Conservation (phyloP, 2,797 vertebrate species). For the Melanotaenia boesemani region DNA sequence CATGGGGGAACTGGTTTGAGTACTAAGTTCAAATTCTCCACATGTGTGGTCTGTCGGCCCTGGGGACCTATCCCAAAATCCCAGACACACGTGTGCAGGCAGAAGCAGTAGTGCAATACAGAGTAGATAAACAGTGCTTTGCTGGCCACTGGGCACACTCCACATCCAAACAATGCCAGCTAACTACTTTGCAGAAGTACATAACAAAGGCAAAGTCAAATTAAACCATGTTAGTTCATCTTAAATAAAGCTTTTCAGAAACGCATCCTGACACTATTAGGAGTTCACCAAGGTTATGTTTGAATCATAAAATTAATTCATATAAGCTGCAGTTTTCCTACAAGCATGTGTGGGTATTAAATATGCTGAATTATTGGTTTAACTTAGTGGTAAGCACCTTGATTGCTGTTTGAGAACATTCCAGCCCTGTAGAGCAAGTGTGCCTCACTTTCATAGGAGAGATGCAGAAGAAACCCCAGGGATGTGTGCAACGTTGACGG, state of each 20-base stretch:
- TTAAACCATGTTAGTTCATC: conserved; percentile 5
- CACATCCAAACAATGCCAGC: conserved; percentile 68
- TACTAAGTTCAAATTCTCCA: conserved; percentile 79
- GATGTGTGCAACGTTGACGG: conserved; percentile 78
- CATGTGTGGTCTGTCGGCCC: conserved; percentile 86
- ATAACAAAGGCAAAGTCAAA: conserved; percentile 34
- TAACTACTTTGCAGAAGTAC: conserved; percentile 48
- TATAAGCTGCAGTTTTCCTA: conserved; percentile 4
- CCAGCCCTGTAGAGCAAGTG: conserved; percentile 53
- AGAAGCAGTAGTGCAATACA: conserved; percentile 80
- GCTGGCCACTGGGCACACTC: conserved; percentile 77
- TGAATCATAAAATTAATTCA: conserved; percentile 16
- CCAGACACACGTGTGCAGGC: conserved; percentile 84
- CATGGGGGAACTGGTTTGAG: conserved; percentile 49
- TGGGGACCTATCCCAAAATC: conserved; percentile 84
- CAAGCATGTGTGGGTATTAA: conserved; percentile 11
- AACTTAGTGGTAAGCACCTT: conserved; percentile 48
- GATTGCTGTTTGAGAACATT: conserved; percentile 52
- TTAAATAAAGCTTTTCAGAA: conserved; percentile 10
- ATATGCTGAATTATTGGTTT: conserved; percentile 20
- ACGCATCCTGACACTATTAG: background rate
- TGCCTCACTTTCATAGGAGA: conserved; percentile 72
- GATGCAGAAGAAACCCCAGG: conserved; percentile 68
- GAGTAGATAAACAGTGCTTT: conserved; percentile 82
- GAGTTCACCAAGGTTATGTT: conserved; percentile 9